Percentiles rank a stretch among this genome's conserved stretches.
These are phyloP conservation scores for Sebastiscus tertius DNA, from an alignment of 2,797 vertebrate genomes.

Conservation along the genomic window DNA sequence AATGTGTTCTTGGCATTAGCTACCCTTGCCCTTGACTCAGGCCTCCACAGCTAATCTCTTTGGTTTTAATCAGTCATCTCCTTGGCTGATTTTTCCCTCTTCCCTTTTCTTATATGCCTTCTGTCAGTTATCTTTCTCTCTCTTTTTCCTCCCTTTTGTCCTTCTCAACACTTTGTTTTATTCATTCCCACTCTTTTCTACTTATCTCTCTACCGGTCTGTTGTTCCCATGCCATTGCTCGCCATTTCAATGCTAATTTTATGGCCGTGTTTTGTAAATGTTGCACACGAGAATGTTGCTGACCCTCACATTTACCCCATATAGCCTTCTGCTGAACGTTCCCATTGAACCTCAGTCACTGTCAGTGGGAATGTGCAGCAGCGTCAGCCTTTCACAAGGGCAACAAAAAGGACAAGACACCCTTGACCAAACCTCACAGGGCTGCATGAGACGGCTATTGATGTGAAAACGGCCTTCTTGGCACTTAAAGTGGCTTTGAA, in stretches of 20 bases:
- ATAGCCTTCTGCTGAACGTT: neutral
- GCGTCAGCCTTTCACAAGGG: neutral
- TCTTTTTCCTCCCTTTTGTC: neutral
- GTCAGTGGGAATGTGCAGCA: neutral
- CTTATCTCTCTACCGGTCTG: constrained; percentile 12
- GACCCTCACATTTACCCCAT: neutral
- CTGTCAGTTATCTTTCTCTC: constrained; percentile 14
- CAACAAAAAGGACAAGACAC: neutral
- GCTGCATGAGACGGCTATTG: neutral
- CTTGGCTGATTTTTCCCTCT: constrained; percentile 36
- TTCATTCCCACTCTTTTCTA: neutral
- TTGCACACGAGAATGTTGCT: neutral
- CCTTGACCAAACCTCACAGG: neutral
- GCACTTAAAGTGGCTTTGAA: neutral
- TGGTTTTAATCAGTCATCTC: constrained; percentile 65
- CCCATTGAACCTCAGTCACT: neutral
- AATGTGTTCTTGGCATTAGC: constrained; percentile 47
- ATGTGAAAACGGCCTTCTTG: neutral
- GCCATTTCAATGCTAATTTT: constrained; percentile 47
- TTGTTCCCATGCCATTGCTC: neutral
- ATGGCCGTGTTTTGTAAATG: constrained; percentile 14
- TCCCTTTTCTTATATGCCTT: constrained; percentile 14
- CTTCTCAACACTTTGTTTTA: neutral
- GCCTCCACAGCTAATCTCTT: constrained; percentile 66
- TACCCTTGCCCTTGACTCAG: constrained; percentile 49